phyloP scores from a whole-genome alignment of 2,888 invertebrate species.

The Drosophila meridiana region DNA sequence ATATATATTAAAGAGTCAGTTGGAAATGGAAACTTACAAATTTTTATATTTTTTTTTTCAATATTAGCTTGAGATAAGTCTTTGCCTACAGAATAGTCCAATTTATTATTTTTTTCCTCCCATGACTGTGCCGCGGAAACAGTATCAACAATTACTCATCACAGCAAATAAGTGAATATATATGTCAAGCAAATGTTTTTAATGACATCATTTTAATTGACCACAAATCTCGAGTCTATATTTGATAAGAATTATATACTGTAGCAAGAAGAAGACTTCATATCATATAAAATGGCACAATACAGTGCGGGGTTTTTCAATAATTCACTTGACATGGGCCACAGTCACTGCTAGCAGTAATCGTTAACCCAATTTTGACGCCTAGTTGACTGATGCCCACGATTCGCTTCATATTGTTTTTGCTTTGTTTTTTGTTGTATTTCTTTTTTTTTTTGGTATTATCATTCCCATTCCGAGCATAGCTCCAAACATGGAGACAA shows the following conservation, averaged over 20 bases:
- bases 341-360: conserved; percentile 5
- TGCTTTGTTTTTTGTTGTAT: neutral
- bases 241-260: conserved; percentile 41
- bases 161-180: conserved; percentile 8
- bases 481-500: conserved; percentile 39
- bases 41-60: neutral
- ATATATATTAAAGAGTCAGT: neutral
- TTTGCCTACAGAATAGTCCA: neutral
- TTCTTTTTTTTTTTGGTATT: conserved; percentile 13
- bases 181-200: neutral
- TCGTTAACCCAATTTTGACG: conserved; percentile 32
- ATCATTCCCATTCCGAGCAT: conserved; percentile 26
- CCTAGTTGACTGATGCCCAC: conserved; percentile 38
- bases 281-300: neutral
- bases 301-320: conserved; percentile 5
- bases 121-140: neutral
- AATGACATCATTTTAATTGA: conserved; percentile 49
- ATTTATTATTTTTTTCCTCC: neutral
- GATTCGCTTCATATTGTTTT: conserved; percentile 2
- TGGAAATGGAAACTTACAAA: neutral
- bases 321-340: conserved; percentile 21
- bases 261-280: neutral
- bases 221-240: conserved; percentile 27
- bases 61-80: neutral
- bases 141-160: conserved; percentile 41